phyloP scores from a whole-genome alignment of 1,140 invertebrate genomes.

The Riptortus pedestris region DNA sequence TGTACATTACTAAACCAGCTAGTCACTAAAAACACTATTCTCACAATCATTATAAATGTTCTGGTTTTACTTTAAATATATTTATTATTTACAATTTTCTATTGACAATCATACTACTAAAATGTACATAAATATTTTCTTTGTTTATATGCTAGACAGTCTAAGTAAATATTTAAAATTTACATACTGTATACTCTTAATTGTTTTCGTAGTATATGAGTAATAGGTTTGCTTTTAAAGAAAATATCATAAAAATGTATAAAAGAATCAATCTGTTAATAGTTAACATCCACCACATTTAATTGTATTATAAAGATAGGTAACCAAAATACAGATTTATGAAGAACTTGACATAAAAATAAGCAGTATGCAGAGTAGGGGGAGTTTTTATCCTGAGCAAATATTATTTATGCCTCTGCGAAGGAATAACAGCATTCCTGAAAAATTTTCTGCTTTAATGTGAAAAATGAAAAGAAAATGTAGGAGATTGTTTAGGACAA shows the following conservation, averaged over 20 bases:
- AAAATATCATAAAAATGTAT: not conserved
- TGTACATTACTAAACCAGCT: conserved; percentile 27
- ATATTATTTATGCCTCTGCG: too few species aligned
- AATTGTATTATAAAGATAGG: not conserved
- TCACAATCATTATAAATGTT: conserved; percentile 26
- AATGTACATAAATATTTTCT: conserved; percentile 23
- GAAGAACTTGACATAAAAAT: too few species aligned
- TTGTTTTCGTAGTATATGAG: not conserved
- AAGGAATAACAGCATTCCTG: too few species aligned
- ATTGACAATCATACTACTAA: conserved; percentile 25
- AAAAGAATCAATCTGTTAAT: not conserved
- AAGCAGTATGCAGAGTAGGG: too few species aligned
- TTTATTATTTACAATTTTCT: conserved; percentile 25
- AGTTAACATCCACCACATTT: not conserved
- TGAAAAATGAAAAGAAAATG: too few species aligned
- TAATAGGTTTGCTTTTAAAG: not conserved
- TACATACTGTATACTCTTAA: conserved; percentile 22
- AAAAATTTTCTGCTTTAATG: too few species aligned
- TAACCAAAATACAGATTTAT: too few species aligned
- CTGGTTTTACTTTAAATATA: conserved; percentile 23
- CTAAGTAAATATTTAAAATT: conserved; percentile 23
- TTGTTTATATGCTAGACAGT: conserved; percentile 23
- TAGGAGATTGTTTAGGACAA: too few species aligned
- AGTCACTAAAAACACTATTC: conserved; percentile 24
- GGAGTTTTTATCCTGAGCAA: too few species aligned